phyloP scores from a whole-genome alignment of 2,113 vertebrate genomes.

The Microtus montanus region DNA sequence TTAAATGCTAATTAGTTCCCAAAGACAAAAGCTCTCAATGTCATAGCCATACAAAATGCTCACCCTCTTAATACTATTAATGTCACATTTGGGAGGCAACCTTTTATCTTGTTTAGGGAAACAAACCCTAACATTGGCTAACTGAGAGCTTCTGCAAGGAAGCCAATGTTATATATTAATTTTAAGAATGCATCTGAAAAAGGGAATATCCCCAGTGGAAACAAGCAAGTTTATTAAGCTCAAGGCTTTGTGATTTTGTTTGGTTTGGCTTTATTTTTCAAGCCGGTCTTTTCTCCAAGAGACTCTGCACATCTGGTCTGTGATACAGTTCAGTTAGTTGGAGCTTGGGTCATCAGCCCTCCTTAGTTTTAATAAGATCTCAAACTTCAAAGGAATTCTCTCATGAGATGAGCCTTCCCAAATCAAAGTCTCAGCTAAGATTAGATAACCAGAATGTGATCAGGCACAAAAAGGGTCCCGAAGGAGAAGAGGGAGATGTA shows the following conservation, averaged over 20 bases:
- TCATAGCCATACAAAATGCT: background rate
- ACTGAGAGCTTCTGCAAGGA: background rate
- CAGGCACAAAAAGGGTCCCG: slow-evolving; percentile 57
- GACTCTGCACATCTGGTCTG: slow-evolving; percentile 67
- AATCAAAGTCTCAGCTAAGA: slow-evolving; percentile 60
- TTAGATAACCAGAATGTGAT: slow-evolving; percentile 64
- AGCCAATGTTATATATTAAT: background rate
- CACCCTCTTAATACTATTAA: background rate
- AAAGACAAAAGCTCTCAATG: background rate
- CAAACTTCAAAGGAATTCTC: slow-evolving; percentile 71
- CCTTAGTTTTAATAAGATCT: slow-evolving; percentile 75
- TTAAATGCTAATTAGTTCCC: background rate
- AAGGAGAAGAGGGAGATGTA: slow-evolving; percentile 15
- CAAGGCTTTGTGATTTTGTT: slow-evolving; percentile 19
- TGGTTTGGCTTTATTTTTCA: slow-evolving; percentile 42
- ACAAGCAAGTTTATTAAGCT: background rate
- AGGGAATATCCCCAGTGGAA: background rate
- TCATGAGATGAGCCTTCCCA: slow-evolving; percentile 59
- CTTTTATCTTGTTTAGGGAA: background rate
- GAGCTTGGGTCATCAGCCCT: slow-evolving; percentile 67
- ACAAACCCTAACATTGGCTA: background rate
- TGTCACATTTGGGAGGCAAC: background rate
- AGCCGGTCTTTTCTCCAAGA: slow-evolving; percentile 38
- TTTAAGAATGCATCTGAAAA: background rate
- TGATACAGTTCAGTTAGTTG: slow-evolving; percentile 67